phyloP scores from a whole-genome alignment of 2,113 vertebrate genomes.

The Desmodus rotundus region DNA sequence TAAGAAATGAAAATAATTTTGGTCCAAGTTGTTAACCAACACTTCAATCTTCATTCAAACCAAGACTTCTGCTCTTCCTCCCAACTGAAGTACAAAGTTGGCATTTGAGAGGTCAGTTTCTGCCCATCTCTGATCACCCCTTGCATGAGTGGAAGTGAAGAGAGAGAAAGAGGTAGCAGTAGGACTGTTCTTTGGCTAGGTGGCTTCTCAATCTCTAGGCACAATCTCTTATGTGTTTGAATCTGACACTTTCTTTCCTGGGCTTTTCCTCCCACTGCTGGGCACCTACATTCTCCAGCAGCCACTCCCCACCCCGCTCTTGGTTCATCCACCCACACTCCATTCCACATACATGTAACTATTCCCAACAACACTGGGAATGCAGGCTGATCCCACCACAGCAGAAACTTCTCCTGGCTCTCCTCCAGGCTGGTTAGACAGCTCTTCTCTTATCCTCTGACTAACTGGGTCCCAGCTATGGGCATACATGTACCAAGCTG shows the following conservation, averaged over 20 bases:
- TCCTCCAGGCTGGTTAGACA: rapidly evolving
- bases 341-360: neutral
- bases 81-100: neutral
- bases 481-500: neutral
- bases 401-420: neutral
- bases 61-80: neutral
- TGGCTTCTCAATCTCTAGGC: neutral
- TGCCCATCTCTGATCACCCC: neutral
- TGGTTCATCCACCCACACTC: neutral
- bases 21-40: neutral
- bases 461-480: neutral
- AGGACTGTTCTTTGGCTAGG: neutral
- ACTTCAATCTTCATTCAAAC: neutral
- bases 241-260: neutral
- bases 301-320: neutral
- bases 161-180: neutral
- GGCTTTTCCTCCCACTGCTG: neutral
- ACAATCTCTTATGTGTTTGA: neutral
- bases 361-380: neutral
- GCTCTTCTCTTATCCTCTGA: neutral
- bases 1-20: neutral
- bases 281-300: neutral
- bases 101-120: neutral
- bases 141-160: neutral
- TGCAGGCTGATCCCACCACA: neutral